Base-by-base conservation (phyloP, 1,140 invertebrate species). In the Lepidurus packardi region DNA sequence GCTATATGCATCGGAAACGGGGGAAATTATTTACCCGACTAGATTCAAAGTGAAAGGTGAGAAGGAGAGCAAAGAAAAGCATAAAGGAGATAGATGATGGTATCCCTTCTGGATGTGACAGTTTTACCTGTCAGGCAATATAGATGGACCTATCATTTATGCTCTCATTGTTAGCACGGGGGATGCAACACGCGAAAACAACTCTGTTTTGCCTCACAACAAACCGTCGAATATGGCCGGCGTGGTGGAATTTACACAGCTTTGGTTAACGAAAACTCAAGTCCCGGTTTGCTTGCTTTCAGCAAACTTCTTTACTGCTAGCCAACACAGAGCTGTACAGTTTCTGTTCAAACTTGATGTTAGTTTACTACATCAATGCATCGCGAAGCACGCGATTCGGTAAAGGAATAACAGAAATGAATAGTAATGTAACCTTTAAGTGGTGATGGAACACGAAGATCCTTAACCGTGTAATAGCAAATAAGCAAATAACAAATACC, bases 1-100 rank as follows among this genome's bases (percentile, higher is more conserved):
- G 53, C 21, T 9, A 65, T 65, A 65, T 65, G 53, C 53, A 65
- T 9, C 16, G 53, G 53, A 65, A 65, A 65, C 10, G 8, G 53
- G 53, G n/a, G 7, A 65, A 65, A 65, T 65, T 65, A 65, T 65
- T 65, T 65, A 65, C 47, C 47, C 21, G 47, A 65, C 34, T 65
- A 65, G 53, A 65, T 65, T 34, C 9, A 21, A 65, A 21, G 53
- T 65, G 53, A 65, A 65, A 65, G 34, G 34, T 16, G 13, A 21
- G 53, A 9, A 65, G 21, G 53, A 9, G 53, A 65, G 53, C 53
- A 21, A 21, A 65, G 21, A 65, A 47, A 65, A 65, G 13, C 16
- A 65, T 65, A 65, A 34, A 34, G 16, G 53, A 13, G 53, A 65
- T 9, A 65, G 53, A 65, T 65, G 53, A 65, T 21, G 13, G 53